Conservation (phyloP, 1,140 invertebrate genomes). For the Brachionus rotundiformis region DNA sequence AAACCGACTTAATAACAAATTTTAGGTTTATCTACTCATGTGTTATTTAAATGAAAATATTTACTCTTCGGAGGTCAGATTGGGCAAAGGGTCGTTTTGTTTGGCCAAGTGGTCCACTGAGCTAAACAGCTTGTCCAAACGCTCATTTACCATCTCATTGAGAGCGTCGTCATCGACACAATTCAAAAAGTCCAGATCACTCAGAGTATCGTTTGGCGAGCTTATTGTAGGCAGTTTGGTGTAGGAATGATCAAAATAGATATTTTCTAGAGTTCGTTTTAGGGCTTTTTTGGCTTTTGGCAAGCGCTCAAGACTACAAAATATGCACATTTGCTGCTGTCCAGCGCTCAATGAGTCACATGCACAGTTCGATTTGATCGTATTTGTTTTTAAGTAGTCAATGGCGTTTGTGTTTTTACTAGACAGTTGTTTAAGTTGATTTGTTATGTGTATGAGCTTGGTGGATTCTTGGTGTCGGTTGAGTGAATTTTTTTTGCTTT, state of each 20-base stretch:
- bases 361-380: neutral
- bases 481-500: neutral
- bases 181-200: neutral
- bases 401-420: neutral
- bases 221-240: neutral
- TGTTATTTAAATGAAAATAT: neutral
- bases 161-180: neutral
- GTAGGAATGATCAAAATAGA: slow-evolving; percentile 28
- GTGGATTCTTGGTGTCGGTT: neutral
- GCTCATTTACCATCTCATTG: slow-evolving; percentile 6
- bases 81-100: neutral
- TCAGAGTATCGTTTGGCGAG: neutral
- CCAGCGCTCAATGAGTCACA: neutral
- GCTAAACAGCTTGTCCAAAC: slow-evolving; percentile 1
- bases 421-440: slow-evolving; percentile 3
- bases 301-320: neutral
- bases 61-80: neutral
- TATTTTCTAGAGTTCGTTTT: neutral
- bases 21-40: no score
- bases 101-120: neutral
- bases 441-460: neutral
- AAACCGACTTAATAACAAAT: no score
- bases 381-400: neutral
- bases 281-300: neutral
- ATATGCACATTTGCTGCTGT: neutral